A percentile compares a stretch with the other conserved stretches of the same genome.
Evolutionary conservation across 2,113 vertebrate genomes (phyloP).

Genomic region (Gobius niger): DNA sequence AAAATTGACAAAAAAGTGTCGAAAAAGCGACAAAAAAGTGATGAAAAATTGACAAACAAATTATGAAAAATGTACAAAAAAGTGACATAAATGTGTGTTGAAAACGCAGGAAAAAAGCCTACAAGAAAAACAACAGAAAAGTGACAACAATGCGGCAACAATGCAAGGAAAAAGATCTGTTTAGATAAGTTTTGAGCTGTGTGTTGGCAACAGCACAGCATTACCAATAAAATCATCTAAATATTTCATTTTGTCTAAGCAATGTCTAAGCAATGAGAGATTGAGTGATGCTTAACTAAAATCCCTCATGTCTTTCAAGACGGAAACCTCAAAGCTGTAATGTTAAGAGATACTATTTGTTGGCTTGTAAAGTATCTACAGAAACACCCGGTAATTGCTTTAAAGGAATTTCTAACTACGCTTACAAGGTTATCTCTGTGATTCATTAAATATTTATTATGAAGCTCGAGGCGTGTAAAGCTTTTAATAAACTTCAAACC

Average conservation of each 20-base stretch:
- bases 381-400: not conserved
- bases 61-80: no score
- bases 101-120: no score
- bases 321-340: not conserved
- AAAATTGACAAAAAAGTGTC: no score
- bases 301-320: not conserved
- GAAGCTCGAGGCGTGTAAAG: not conserved
- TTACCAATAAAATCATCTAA: not conserved
- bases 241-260: constrained; percentile 1
- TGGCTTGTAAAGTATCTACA: not conserved
- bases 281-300: not conserved
- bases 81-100: no score
- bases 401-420: not conserved
- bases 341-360: no score
- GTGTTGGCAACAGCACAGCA: not conserved
- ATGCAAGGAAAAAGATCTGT: no score
- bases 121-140: no score
- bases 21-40: no score
- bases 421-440: not conserved
- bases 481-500: not conserved
- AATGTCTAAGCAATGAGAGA: constrained; percentile 2
- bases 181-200: no score
- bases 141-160: no score
- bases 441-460: constrained; percentile 3
- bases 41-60: no score